A percentile compares a stretch with the other conserved stretches of the same genome.
Evolutionary conservation across 2,888 invertebrate species (phyloP).

Genomic region (Eudasyphora cyanicolor): DNA sequence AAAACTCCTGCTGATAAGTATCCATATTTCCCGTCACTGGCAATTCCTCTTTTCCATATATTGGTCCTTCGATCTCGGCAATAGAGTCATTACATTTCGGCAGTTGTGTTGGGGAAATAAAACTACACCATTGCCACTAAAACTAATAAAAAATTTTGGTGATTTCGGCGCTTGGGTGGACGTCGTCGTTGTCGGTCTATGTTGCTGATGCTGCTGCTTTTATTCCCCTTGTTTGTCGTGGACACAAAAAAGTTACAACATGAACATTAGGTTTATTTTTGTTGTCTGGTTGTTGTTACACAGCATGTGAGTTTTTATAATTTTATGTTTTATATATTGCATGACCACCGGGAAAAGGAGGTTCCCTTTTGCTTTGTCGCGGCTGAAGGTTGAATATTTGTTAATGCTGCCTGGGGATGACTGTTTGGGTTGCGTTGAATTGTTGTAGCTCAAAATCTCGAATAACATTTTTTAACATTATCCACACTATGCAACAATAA

Average conservation of each 20-base stretch:
- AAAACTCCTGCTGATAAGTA: conserved; percentile 50
- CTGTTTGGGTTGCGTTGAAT: no score
- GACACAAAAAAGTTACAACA: conserved; percentile 49
- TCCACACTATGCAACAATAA: no score
- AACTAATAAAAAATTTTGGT: conserved; percentile 54
- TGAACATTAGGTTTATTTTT: conserved; percentile 58
- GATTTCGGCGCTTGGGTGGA: conserved; percentile 5
- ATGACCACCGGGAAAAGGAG: background rate
- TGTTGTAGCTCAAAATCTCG: no score
- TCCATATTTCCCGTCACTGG: conserved; percentile 19
- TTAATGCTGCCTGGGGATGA: no score
- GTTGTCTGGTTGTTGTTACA: conserved; percentile 41
- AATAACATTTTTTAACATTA: no score
- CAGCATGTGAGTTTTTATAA: conserved; percentile 54
- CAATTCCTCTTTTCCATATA: background rate
- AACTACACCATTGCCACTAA: conserved; percentile 27
- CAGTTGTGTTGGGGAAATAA: background rate
- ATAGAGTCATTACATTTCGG: conserved; percentile 51
- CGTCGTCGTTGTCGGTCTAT: background rate
- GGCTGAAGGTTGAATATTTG: no score
- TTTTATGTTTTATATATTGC: conserved; percentile 48
- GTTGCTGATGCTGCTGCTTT: conserved; percentile 21
- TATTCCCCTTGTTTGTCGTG: conserved; percentile 40
- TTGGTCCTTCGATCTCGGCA: conserved; percentile 18
- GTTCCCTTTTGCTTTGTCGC: background rate